phyloP scores from a whole-genome alignment of 2,888 invertebrate genomes.

The Orthosia gracilis region DNA sequence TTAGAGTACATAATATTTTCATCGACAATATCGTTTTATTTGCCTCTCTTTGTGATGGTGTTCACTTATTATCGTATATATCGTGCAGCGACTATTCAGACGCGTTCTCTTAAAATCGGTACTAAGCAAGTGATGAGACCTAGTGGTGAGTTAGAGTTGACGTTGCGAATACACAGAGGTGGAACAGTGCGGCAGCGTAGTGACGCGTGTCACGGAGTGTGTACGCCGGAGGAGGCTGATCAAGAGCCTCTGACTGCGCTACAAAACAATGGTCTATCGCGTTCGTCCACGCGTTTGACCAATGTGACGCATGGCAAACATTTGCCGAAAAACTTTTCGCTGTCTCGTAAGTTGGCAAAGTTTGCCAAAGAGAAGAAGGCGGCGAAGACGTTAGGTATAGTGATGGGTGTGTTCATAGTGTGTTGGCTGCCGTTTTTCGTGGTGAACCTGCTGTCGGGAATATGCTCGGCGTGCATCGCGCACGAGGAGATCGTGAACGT shows the following conservation, averaged over 20 bases:
- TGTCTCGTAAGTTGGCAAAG: conserved; percentile 98
- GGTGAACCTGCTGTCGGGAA: conserved; percentile 97
- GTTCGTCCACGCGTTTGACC: conserved; percentile 93
- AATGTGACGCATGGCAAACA: conserved; percentile 92
- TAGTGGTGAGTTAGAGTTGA: conserved; percentile 96
- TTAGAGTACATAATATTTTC: conserved; percentile 99
- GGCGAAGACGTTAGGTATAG: conserved; percentile 98
- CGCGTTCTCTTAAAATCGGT: conserved; percentile 97
- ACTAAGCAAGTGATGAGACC: conserved; percentile 97
- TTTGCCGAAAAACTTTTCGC: conserved; percentile 96
- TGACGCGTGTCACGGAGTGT: conserved; percentile 90
- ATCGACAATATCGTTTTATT: conserved; percentile 99
- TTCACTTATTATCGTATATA: conserved; percentile 99
- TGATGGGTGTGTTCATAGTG: conserved; percentile 99
- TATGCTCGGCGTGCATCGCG: conserved; percentile 96
- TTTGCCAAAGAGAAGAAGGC: conserved; percentile 99
- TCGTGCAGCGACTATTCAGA: conserved; percentile 97
- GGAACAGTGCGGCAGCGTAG: conserved; percentile 93
- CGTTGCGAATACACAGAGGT: conserved; percentile 98
- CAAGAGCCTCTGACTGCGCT: conserved; percentile 94
- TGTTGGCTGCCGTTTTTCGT: conserved; percentile 99
- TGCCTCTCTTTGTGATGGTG: conserved; percentile 99
- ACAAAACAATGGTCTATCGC: conserved; percentile 95
- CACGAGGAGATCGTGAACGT: conserved; percentile 97
- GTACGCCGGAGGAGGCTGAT: conserved; percentile 93